Base-by-base conservation (phyloP, 1,140 invertebrate genomes). In the Musca vetustissima region DNA sequence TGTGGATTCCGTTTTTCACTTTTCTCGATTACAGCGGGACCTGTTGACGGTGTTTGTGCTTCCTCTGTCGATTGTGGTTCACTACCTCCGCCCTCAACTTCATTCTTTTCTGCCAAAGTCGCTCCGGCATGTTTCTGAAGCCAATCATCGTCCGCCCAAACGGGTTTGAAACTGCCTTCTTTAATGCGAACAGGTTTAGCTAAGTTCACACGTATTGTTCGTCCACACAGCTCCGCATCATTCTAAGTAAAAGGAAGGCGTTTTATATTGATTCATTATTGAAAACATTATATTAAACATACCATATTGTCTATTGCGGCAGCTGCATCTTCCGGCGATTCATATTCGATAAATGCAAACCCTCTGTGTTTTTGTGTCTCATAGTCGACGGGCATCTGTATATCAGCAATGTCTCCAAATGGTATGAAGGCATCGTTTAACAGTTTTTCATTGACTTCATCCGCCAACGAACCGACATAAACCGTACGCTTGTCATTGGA, bases 241-340 rank as follows among this genome's bases (percentile, higher is more conserved):
- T 99, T 98, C 95, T 97, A 79, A 36, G 64, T 43, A 9, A 43
- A 11, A 7, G 14, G 53, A 65, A 43, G 14, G 2, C n/a, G n/a
- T n/a, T n/a, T n/a, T n/a, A n/a, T n/a, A n/a, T n/a, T n/a, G n/a
- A n/a, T n/a, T n/a, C n/a, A n/a, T n/a, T 36, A 9, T n/a, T 36
- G 4, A 19, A 19, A 11, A 14, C 4, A 17, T 59, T 15, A 43
- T 66, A 4, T n/a, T 15, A n/a, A 11, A 14, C 68, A 77, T 87
- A 96, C 94, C 97, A 99, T 98, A 79, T 99, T 99, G 85, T 99
- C 98, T 79, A 99, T 98, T 36, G 98, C 97, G 64, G 96, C 93
- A 19, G 93, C 91, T 59, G 97, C 97, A 90, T 99, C 97, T 87
- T 96, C 92, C 9, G 90, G 88, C 71, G 88, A 87, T 86, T 99